Conservation (phyloP, 1,140 invertebrate genomes). For the Holotrichia oblita region DNA sequence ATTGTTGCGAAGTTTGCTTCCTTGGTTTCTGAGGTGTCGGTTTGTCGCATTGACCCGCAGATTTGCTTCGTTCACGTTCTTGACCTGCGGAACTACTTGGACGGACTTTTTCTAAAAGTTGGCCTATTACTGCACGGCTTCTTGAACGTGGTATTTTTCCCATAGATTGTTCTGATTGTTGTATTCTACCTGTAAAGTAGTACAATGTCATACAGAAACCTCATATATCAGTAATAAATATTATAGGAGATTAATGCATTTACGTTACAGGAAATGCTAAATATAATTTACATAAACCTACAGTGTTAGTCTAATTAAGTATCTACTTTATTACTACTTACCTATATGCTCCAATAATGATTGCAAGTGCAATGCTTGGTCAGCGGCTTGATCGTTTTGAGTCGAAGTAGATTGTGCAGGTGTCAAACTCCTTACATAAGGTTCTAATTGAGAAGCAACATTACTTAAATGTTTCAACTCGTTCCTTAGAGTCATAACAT, state of each 20-base stretch:
- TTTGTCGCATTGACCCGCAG: slow-evolving; percentile 62
- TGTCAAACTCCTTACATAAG: slow-evolving; percentile 70
- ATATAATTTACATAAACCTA: too few relatives aligned
- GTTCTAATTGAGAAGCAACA: slow-evolving; percentile 70
- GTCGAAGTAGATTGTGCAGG: slow-evolving; percentile 55
- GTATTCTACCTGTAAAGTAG: slow-evolving; percentile 49
- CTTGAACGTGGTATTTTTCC: slow-evolving; percentile 59
- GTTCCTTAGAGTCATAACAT: slow-evolving; percentile 70
- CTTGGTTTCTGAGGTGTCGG: slow-evolving; percentile 55
- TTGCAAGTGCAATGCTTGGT: slow-evolving; percentile 64
- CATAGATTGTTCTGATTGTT: slow-evolving; percentile 51
- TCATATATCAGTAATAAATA: too few relatives aligned
- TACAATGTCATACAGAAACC: not conserved
- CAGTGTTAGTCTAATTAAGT: too few relatives aligned
- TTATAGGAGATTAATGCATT: too few relatives aligned
- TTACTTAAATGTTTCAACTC: slow-evolving; percentile 75
- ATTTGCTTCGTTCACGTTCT: slow-evolving; percentile 63
- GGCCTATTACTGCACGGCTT: slow-evolving; percentile 56
- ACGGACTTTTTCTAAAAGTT: slow-evolving; percentile 49
- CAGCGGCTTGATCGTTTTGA: slow-evolving; percentile 46
- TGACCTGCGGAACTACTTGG: slow-evolving; percentile 50
- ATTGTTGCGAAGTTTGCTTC: slow-evolving; percentile 60
- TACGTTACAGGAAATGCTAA: too few relatives aligned
- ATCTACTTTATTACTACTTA: too few relatives aligned
- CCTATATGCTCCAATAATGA: slow-evolving; percentile 68